Conservation (phyloP, 2,113 vertebrate species). For the Phasianus colchicus region DNA sequence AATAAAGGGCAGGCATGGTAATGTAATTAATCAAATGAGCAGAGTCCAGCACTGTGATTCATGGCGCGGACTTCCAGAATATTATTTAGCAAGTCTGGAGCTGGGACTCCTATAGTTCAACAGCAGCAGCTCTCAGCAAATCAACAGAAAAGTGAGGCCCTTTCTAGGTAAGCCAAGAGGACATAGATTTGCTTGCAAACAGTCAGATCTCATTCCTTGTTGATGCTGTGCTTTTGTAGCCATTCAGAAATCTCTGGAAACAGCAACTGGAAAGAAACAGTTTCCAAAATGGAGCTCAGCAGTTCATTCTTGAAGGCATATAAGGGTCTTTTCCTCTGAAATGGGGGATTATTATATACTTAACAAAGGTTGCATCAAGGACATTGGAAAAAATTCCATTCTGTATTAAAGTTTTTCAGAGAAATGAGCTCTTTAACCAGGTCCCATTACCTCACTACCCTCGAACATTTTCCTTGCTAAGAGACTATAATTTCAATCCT, state of each 20-base stretch:
- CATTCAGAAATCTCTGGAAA: slow-evolving; percentile 20
- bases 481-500: slow-evolving; percentile 66
- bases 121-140: slow-evolving; percentile 15
- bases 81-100: slow-evolving; percentile 13
- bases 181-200: not conserved
- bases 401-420: slow-evolving; percentile 39
- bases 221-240: not conserved
- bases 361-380: slow-evolving; percentile 56
- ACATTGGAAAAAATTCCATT: slow-evolving; percentile 40
- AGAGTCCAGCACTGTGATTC: not conserved
- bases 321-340: slow-evolving; percentile 56
- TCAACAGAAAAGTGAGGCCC: not conserved
- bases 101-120: not conserved
- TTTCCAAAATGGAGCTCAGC: slow-evolving; percentile 23
- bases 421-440: slow-evolving; percentile 53
- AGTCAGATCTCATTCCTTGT: not conserved
- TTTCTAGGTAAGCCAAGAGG: slow-evolving; percentile 32
- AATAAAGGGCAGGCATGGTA: not conserved
- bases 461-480: slow-evolving; percentile 63
- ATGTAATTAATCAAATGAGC: slow-evolving; percentile 29
- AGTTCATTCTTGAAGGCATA: not conserved
- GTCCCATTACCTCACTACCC: slow-evolving; percentile 67
- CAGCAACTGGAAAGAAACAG: slow-evolving; percentile 18
- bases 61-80: not conserved
- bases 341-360: slow-evolving; percentile 13